phyloP scores from a whole-genome alignment of 2,888 invertebrate species.

The Encarsia formosa region DNA sequence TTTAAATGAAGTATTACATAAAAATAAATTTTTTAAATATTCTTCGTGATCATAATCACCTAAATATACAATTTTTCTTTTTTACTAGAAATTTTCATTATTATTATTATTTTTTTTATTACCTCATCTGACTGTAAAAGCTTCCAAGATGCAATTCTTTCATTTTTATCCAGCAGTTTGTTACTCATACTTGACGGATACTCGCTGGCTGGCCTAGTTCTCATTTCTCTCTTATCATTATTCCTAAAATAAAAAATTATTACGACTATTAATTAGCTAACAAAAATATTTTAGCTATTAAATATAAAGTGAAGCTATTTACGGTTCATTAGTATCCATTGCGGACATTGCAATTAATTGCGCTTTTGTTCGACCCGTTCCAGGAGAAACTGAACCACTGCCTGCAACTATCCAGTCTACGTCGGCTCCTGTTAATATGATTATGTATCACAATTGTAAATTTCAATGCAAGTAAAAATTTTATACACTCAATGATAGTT shows the following conservation, averaged over 20 bases:
- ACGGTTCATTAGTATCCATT: slow-evolving; percentile 35
- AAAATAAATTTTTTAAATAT: no score
- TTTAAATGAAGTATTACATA: no score
- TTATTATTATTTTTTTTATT: no score
- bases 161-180: slow-evolving; percentile 11
- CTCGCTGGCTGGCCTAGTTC: slow-evolving; percentile 17
- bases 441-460: not conserved
- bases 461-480: not conserved
- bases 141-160: slow-evolving; percentile 22
- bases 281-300: not conserved
- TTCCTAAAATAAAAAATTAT: slow-evolving; percentile 6
- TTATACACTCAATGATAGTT: not conserved
- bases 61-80: no score
- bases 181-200: not conserved
- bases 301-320: not conserved
- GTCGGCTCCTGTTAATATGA: slow-evolving; percentile 57
- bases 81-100: no score
- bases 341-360: slow-evolving; percentile 40
- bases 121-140: slow-evolving; percentile 19
- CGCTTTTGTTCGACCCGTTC: slow-evolving; percentile 48
- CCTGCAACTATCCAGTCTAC: slow-evolving; percentile 73
- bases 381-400: slow-evolving; percentile 58
- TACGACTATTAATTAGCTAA: not conserved
- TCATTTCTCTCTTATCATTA: slow-evolving; percentile 3
- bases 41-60: no score